phyloP scores from a whole-genome alignment of 2,113 vertebrate species.

The Lagopus leucura region DNA sequence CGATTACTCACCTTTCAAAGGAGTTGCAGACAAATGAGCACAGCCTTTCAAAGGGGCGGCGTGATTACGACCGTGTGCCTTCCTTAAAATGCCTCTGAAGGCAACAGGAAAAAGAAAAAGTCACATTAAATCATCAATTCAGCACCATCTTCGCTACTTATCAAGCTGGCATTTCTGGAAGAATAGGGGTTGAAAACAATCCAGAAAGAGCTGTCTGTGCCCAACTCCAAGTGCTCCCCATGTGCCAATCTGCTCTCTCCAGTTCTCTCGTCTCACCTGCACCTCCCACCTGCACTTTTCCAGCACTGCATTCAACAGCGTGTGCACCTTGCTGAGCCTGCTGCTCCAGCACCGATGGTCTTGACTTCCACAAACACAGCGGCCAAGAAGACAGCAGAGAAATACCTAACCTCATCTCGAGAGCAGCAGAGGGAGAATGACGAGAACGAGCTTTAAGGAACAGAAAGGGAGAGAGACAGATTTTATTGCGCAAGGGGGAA shows the following conservation, averaged over 20 bases:
- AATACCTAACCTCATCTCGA: constrained; percentile 28
- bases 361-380: neutral
- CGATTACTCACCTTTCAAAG: constrained; percentile 44
- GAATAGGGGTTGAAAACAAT: neutral
- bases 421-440: neutral
- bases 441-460: constrained; percentile 25
- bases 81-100: neutral
- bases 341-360: neutral
- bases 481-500: constrained; percentile 53
- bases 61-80: neutral
- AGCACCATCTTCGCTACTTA: neutral
- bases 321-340: neutral
- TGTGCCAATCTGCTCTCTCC: neutral
- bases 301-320: neutral
- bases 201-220: neutral
- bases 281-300: accelerated
- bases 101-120: neutral
- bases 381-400: neutral
- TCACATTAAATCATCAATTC: constrained; percentile 24
- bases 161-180: neutral
- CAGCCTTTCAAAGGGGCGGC: neutral
- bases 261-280: neutral
- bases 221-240: neutral
- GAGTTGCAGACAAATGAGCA: constrained; percentile 30
- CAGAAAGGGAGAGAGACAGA: neutral